phyloP scores from a whole-genome alignment of 2,888 invertebrate species.

The Steinernema hermaphroditum region DNA sequence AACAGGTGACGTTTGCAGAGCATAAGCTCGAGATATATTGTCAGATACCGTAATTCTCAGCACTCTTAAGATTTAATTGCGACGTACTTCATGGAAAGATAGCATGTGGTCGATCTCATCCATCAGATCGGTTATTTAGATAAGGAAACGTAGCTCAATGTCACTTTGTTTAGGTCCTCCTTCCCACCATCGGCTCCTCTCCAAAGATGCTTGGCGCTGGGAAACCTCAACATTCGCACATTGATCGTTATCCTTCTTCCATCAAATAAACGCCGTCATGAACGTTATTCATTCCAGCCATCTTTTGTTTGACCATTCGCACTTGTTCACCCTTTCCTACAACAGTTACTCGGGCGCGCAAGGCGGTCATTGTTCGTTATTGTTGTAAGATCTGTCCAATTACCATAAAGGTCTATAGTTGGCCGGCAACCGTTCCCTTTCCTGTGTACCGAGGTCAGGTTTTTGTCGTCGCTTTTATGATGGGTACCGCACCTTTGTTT shows the following conservation, averaged over 20 bases:
- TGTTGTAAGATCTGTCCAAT: background rate
- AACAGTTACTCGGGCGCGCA: background rate
- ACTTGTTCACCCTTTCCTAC: background rate
- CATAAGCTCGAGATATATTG: no score
- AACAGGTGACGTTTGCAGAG: no score
- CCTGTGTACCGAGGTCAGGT: background rate
- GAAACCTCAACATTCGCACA: background rate
- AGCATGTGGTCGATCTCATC: constrained; percentile 25
- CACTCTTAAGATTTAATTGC: constrained; percentile 3
- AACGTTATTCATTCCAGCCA: background rate
- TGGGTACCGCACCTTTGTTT: background rate
- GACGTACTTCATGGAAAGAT: background rate
- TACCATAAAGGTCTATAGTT: background rate
- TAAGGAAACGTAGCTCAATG: constrained; percentile 8
- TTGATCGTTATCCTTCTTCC: background rate
- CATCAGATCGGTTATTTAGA: background rate
- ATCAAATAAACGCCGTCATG: background rate
- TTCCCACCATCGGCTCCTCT: background rate
- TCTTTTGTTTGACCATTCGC: background rate
- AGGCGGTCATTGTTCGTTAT: background rate
- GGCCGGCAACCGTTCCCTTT: background rate
- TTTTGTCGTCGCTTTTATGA: background rate
- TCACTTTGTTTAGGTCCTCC: background rate
- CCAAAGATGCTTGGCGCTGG: background rate
- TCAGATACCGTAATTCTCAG: no score